A percentile compares a stretch with the other conserved stretches of the same genome.
These are phyloP conservation scores for Urophycis tenuis DNA, from an alignment of 2,797 vertebrate genomes.

Conservation along the genomic window DNA sequence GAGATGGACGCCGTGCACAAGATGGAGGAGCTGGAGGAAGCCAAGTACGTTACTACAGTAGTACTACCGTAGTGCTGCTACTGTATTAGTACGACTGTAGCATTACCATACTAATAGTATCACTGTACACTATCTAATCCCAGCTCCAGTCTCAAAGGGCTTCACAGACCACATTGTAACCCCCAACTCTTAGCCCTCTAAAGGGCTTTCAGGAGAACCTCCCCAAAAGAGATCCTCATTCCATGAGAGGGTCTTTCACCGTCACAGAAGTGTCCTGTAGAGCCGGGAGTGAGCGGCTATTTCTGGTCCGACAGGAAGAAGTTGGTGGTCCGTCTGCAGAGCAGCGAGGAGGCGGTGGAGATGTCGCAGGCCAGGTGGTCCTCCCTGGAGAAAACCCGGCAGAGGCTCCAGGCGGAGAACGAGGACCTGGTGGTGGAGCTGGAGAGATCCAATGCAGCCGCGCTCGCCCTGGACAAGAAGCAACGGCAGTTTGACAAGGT, in stretches of 20 bases:
- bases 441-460: constrained; percentile 79
- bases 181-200: too few species aligned
- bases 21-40: constrained; percentile 79
- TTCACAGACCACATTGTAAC: too few species aligned
- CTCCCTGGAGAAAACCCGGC: constrained; percentile 88
- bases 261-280: background rate
- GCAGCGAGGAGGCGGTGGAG: constrained; percentile 77
- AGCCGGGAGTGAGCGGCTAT: background rate
- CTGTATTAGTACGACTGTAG: background rate
- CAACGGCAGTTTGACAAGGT: constrained; percentile 83
- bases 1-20: constrained; percentile 81
- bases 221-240: background rate
- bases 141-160: too few species aligned
- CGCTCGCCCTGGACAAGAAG: constrained; percentile 82
- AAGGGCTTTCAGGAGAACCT: too few species aligned
- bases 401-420: constrained; percentile 81
- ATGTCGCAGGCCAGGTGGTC: constrained; percentile 80
- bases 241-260: background rate
- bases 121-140: too few species aligned
- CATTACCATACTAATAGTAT: too few species aligned
- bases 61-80: background rate
- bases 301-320: constrained; percentile 76
- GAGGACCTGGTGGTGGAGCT: constrained; percentile 83
- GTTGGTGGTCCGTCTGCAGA: constrained; percentile 80
- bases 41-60: constrained; percentile 67